A percentile compares a stretch with the other conserved stretches of the same genome.
Evolutionary conservation across 1,140 invertebrate species (phyloP).

Genomic region (Homarus americanus): DNA sequence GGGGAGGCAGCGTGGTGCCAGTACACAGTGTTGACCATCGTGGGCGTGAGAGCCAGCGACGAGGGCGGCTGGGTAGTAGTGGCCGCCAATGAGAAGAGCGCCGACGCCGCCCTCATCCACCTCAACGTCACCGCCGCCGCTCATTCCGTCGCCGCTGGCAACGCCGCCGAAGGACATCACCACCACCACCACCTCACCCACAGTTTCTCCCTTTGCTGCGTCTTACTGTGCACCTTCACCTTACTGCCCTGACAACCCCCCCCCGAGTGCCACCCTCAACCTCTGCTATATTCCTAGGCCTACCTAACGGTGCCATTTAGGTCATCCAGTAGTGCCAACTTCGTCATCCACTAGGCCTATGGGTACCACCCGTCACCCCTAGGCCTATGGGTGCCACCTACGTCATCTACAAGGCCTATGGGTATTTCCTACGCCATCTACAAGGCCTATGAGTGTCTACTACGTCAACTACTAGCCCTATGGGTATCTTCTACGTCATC

Average conservation of each 20-base stretch:
- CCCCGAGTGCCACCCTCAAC: background rate
- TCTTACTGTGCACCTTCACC: background rate
- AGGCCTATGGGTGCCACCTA: background rate
- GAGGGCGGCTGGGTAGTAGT: slow-evolving; percentile 48
- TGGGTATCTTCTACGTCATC: no score
- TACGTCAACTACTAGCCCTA: background rate
- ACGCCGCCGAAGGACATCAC: background rate
- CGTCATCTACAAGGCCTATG: background rate
- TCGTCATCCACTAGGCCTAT: background rate
- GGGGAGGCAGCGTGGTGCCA: background rate
- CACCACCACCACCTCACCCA: background rate
- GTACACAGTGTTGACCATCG: slow-evolving; percentile 43
- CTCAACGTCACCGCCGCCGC: slow-evolving; percentile 57
- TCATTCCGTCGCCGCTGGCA: slow-evolving; percentile 41
- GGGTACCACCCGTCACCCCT: background rate
- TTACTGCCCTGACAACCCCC: background rate
- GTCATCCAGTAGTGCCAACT: no score
- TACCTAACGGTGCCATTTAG: no score
- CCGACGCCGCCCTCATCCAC: slow-evolving; percentile 46
- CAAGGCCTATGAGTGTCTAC: background rate
- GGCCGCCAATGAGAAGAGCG: slow-evolving; percentile 26
- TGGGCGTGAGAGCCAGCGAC: slow-evolving; percentile 36
- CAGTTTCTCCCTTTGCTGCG: background rate
- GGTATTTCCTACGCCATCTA: background rate
- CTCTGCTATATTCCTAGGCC: background rate